phyloP scores from a whole-genome alignment of 2,113 vertebrate species.

The Plestiodon gilberti region DNA sequence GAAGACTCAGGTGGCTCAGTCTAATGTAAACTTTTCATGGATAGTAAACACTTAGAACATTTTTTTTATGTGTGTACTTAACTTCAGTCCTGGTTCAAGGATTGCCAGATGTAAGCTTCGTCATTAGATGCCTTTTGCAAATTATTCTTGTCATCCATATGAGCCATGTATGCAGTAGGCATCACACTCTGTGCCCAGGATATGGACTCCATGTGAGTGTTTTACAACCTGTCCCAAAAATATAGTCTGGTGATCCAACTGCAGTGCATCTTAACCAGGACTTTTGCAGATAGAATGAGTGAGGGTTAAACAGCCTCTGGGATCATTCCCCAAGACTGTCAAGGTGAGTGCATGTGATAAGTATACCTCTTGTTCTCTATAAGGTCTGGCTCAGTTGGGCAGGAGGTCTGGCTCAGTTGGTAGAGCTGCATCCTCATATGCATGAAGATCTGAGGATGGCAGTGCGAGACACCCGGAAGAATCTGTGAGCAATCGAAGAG shows the following conservation, averaged over 20 bases:
- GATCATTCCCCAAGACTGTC: background rate
- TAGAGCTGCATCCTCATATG: no score
- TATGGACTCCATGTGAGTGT: background rate
- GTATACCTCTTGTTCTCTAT: background rate
- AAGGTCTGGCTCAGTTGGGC: no score
- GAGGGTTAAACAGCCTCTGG: background rate
- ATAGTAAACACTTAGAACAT: slow-evolving; percentile 62
- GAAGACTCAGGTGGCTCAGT: slow-evolving; percentile 66
- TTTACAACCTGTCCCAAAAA: background rate
- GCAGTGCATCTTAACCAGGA: background rate
- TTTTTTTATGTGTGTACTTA: slow-evolving; percentile 56
- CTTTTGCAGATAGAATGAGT: background rate
- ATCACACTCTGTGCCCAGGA: background rate
- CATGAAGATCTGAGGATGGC: no score
- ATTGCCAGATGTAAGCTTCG: slow-evolving; percentile 46
- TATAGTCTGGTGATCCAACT: background rate
- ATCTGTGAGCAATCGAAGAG: no score
- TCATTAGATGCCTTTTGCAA: slow-evolving; percentile 1
- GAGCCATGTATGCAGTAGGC: background rate
- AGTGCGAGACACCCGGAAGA: no score
- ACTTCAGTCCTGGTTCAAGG: slow-evolving; percentile 61
- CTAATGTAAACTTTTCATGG: slow-evolving; percentile 63
- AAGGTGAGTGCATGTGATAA: background rate
- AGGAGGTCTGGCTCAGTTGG: no score
- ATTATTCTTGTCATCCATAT: background rate